Evolutionary conservation across 2,797 vertebrate species (phyloP).

Genomic region (Chelon labrosus): DNA sequence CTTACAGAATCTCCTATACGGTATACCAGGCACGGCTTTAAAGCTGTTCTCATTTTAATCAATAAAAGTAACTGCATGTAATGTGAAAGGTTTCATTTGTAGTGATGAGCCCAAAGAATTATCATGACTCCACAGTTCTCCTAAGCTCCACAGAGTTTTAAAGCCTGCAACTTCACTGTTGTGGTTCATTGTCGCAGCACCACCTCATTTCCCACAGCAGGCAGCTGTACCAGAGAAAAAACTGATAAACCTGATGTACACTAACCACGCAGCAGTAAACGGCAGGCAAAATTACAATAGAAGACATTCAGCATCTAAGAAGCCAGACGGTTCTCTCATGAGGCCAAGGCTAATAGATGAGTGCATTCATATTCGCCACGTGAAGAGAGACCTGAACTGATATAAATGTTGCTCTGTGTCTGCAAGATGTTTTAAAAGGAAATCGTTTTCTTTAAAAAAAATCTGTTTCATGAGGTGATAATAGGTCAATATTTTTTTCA

Average conservation of each 20-base stretch:
- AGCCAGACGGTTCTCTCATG: background rate
- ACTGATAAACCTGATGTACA: constrained; percentile 21
- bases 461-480: background rate
- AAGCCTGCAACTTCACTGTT: constrained; percentile 3
- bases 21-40: background rate
- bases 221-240: background rate
- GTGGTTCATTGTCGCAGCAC: constrained; percentile 8
- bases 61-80: constrained; percentile 10
- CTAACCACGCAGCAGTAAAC: constrained; percentile 15
- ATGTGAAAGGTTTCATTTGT: constrained; percentile 20
- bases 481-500: background rate
- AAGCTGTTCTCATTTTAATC: constrained; percentile 10
- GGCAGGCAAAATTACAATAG: constrained; percentile 21
- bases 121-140: constrained; percentile 1
- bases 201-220: constrained; percentile 31
- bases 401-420: background rate
- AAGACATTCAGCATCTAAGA: constrained; percentile 2
- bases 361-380: background rate
- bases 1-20: background rate
- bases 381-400: background rate
- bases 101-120: constrained; percentile 24
- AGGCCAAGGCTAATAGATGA: background rate
- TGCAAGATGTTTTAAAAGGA: background rate
- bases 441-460: background rate
- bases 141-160: constrained; percentile 9